Evolutionary conservation across 2,113 vertebrate species (phyloP), one percentile per base, ranked within the genome.

Genomic region (Salvelinus namaycush): DNA sequence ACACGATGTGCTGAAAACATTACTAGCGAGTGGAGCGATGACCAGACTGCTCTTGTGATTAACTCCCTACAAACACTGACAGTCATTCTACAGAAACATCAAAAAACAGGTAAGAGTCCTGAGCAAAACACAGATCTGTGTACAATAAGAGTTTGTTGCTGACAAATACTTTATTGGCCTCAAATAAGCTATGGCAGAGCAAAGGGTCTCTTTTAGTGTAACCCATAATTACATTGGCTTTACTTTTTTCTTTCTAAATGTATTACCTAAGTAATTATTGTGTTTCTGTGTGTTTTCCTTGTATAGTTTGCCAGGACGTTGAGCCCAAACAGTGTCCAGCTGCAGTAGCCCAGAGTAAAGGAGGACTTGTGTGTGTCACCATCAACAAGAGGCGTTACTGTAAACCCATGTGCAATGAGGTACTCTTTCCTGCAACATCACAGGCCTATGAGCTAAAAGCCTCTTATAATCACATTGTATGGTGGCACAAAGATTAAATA

Each of bases 391-490:
- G 44, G 3, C 85, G 85, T 59, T 95, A 88, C 90, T 96, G 95
- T 91, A 96, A 96, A 87, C 93, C 95, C 39, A 84, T 96, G 86
- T 95, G 95, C 85, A 93, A 93, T 74, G 0, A 92, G 80, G 94
- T 96, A 88, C 73, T 44, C 74, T 44, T 71, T 3, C 29, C 49
- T 16, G n/a, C 9, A 70, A 31, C 2, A 24, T 66, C 62, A 16
- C 18, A 34, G 31, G 3, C 24, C 20, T 65, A 24, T 29, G 24
- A 16, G 1, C 27, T 34, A 20, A 31, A 27, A 27, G n/a, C 14
- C 1, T 9, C 16, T 24, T 73, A 54, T 27, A n/a, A 49, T 16
- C 48, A 22, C 14, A 13, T 24, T n/a, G 59, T 68, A 16, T 8
- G 59, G 4, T 51, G 0, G 4, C 39, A 44, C 39, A 44, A 44